Evolutionary conservation across 2,113 vertebrate species (phyloP).

Genomic region (Telmatochromis sp.): DNA sequence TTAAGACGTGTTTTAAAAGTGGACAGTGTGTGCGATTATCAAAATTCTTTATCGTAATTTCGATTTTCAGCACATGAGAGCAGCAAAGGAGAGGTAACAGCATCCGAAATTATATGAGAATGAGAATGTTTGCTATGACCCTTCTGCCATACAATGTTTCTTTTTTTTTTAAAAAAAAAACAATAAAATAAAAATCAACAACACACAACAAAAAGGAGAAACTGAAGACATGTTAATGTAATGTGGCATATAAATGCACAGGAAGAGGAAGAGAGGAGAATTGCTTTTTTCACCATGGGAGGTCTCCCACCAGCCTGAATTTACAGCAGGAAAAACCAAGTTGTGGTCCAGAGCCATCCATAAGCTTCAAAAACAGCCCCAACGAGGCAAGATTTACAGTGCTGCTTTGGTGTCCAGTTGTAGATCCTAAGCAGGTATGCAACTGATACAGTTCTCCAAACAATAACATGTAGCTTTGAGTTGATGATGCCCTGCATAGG

Average conservation of each 20-base stretch:
- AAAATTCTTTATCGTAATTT: not conserved
- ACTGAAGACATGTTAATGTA: not conserved
- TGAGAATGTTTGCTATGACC: not conserved
- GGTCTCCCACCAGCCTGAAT: not conserved
- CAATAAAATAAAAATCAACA: not conserved
- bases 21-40: not conserved
- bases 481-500: not conserved
- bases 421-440: not conserved
- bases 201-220: not conserved
- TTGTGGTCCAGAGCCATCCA: not conserved
- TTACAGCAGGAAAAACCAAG: not conserved
- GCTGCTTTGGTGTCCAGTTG: not conserved
- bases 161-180: accelerated
- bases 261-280: not conserved
- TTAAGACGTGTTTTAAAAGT: not conserved
- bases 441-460: not conserved
- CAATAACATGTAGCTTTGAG: not conserved
- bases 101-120: not conserved
- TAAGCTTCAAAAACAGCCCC: not conserved
- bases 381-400: not conserved
- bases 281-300: not conserved
- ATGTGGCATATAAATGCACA: not conserved
- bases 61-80: not conserved
- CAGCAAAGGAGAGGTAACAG: not conserved
- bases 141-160: not conserved